phyloP scores from a whole-genome alignment of 2,797 vertebrate species.

The Acanthurus tractus region DNA sequence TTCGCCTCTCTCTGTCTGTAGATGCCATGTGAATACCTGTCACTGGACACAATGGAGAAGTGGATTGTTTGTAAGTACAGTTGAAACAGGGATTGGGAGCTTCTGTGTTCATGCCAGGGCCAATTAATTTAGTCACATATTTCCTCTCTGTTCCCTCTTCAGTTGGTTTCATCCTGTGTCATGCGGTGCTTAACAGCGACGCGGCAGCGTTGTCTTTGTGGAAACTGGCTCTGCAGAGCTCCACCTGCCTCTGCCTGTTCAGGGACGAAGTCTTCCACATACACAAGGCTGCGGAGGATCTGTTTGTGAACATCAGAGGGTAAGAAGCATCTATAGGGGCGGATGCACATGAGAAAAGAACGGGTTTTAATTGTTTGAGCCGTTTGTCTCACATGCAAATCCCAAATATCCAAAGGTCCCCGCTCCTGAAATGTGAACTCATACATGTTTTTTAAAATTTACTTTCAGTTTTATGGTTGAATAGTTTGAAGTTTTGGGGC shows the following conservation, averaged over 20 bases:
- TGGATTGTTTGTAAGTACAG: slow-evolving; percentile 98
- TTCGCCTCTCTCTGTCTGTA: slow-evolving; percentile 69
- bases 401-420: not conserved
- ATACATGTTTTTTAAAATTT: not conserved
- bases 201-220: slow-evolving; percentile 94
- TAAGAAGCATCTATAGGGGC: slow-evolving; percentile 51
- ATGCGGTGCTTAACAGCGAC: slow-evolving; percentile 93
- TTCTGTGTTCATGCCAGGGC: not conserved
- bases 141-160: slow-evolving; percentile 9
- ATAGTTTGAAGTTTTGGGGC: too few species aligned
- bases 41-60: slow-evolving; percentile 98
- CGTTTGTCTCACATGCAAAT: not conserved
- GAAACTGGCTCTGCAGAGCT: slow-evolving; percentile 98
- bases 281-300: slow-evolving; percentile 97
- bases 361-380: not conserved
- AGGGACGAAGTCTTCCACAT: slow-evolving; percentile 98
- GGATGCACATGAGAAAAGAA: not conserved
- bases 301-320: slow-evolving; percentile 98
- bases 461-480: too few species aligned
- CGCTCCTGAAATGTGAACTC: too few species aligned
- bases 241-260: slow-evolving; percentile 97
- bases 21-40: slow-evolving; percentile 99
- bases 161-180: slow-evolving; percentile 99
- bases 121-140: not conserved
- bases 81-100: not conserved